A percentile compares a stretch with the other conserved stretches of the same genome.
phyloP scores from a whole-genome alignment of 2,797 vertebrate genomes.

The Scomberomorus guttatus region DNA sequence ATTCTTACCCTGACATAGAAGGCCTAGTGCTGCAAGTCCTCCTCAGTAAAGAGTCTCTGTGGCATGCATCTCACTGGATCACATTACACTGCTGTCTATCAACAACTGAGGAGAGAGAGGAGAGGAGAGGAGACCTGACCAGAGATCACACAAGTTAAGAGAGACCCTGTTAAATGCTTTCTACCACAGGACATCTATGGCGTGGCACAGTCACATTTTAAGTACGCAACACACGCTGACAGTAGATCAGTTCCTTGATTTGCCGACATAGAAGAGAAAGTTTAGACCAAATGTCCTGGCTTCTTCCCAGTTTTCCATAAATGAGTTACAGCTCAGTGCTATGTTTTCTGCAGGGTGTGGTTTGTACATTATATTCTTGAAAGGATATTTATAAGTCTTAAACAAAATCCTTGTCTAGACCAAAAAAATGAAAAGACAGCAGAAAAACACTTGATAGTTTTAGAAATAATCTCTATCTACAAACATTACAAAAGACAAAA shows the following conservation, averaged over 20 bases:
- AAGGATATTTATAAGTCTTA: not conserved
- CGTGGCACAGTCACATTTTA: conserved; percentile 8
- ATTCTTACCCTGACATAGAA: conserved; percentile 42
- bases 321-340: not conserved
- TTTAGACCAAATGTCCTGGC: conserved; percentile 10
- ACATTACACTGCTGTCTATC: conserved; percentile 41
- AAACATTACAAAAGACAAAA: not conserved
- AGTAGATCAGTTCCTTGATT: not conserved
- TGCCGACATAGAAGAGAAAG: not conserved
- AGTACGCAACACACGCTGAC: not conserved
- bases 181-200: conserved; percentile 1
- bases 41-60: conserved; percentile 2
- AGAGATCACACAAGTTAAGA: not conserved
- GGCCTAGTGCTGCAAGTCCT: conserved; percentile 16
- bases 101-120: conserved; percentile 19
- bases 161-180: conserved; percentile 2
- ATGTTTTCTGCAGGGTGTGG: not conserved
- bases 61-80: conserved; percentile 44
- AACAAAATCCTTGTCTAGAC: not conserved
- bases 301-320: not conserved
- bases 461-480: not conserved
- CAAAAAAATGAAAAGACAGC: not conserved
- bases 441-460: not conserved
- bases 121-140: not conserved
- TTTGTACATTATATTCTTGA: not conserved